Evolutionary conservation across 2,797 vertebrate species (phyloP).

Genomic region (Cephalopachus bancanus): DNA sequence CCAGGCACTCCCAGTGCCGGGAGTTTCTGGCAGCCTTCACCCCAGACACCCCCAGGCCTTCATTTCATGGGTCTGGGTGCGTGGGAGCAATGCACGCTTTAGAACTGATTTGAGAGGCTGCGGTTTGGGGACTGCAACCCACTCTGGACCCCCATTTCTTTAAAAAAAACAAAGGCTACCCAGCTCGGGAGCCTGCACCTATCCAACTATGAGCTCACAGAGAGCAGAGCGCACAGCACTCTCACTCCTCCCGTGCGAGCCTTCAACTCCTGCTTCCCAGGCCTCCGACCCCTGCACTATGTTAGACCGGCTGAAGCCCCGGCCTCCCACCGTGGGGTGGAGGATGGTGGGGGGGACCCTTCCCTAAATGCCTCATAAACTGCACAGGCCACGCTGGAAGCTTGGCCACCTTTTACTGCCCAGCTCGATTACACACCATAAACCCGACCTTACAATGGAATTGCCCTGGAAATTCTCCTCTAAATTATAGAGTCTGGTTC

Average conservation of each 20-base stretch:
- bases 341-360: constrained; percentile 82
- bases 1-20: not conserved
- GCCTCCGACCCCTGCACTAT: not conserved
- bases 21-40: not conserved
- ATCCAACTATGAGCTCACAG: not conserved
- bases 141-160: not conserved
- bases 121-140: not conserved
- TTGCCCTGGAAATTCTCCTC: constrained; percentile 92
- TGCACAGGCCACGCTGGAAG: constrained; percentile 86
- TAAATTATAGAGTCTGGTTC: constrained; percentile 90
- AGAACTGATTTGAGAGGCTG: not conserved
- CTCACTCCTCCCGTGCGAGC: not conserved
- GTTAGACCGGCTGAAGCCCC: constrained; percentile 34
- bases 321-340: constrained; percentile 74
- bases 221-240: not conserved
- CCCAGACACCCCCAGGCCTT: not conserved
- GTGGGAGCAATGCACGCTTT: not conserved
- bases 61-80: not conserved
- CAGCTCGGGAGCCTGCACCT: not conserved
- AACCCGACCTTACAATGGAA: constrained; percentile 91
- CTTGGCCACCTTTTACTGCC: constrained; percentile 89
- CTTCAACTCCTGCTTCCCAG: constrained; percentile 32
- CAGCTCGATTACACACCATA: constrained; percentile 92
- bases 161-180: not conserved
- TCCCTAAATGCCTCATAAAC: constrained; percentile 90